Evolutionary conservation across 2,113 vertebrate genomes (phyloP).

Genomic region (Cricetomys ansorgei): DNA sequence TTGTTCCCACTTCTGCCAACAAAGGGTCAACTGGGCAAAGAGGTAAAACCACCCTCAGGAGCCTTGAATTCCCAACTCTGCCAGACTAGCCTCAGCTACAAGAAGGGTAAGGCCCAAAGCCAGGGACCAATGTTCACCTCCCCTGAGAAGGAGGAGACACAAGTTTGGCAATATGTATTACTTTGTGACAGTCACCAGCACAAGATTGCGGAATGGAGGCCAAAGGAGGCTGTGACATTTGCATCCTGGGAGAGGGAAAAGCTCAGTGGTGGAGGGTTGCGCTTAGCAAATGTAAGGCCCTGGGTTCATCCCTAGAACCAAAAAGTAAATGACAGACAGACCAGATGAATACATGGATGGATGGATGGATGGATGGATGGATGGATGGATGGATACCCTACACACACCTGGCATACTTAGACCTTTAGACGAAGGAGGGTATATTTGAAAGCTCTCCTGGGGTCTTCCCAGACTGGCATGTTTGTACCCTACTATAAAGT

Average conservation of each 20-base stretch:
- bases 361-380: neutral
- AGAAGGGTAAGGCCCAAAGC: neutral
- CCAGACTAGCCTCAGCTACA: neutral
- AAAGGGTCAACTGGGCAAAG: slow-evolving; percentile 62
- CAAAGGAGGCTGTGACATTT: neutral
- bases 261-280: neutral
- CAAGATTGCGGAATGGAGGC: neutral
- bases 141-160: neutral
- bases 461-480: neutral
- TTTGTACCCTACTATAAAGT: neutral
- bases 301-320: neutral
- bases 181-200: neutral
- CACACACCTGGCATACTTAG: neutral
- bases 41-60: slow-evolving; percentile 22
- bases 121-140: neutral
- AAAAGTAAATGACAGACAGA: neutral
- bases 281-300: neutral
- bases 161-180: neutral
- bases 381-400: neutral
- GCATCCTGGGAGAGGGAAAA: neutral
- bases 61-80: neutral
- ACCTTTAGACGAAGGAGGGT: neutral
- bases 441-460: neutral
- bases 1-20: slow-evolving; percentile 46
- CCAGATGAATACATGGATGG: too few species aligned